These are phyloP conservation scores for Baccha elongata DNA, from an alignment of 2,888 invertebrate genomes.

Conservation along the genomic window DNA sequence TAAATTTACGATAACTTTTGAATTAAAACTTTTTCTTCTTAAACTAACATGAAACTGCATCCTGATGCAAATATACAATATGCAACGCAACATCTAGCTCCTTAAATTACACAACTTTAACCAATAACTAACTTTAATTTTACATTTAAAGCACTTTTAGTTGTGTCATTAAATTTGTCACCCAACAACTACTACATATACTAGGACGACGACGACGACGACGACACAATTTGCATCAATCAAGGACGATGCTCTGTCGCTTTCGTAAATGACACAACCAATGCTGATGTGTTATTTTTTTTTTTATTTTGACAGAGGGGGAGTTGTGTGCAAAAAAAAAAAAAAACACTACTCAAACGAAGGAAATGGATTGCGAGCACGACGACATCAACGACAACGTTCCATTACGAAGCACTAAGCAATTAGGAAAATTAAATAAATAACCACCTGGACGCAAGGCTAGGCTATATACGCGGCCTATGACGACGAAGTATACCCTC, in stretches of 20 bases:
- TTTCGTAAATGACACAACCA: constrained; percentile 42
- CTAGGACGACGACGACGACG: constrained; percentile 21
- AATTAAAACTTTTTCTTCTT: constrained; percentile 30
- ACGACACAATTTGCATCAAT: constrained; percentile 65
- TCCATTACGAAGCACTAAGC: constrained; percentile 37
- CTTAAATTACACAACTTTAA: constrained; percentile 66
- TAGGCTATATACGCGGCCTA: background rate
- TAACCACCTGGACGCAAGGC: constrained; percentile 66
- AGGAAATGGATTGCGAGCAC: constrained; percentile 32
- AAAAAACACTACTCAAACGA: background rate
- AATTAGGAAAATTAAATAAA: constrained; percentile 70
- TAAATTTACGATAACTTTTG: constrained; percentile 34
- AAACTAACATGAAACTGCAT: background rate
- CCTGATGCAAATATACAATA: constrained; percentile 8
- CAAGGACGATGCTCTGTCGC: constrained; percentile 49
- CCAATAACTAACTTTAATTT: constrained; percentile 70
- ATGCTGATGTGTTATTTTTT: constrained; percentile 49
- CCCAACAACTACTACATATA: constrained; percentile 15
- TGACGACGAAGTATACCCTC: constrained; percentile 13
- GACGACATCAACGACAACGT: constrained; percentile 13
- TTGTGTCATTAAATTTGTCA: constrained; percentile 71
- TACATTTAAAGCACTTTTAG: constrained; percentile 69
- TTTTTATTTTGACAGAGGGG: background rate
- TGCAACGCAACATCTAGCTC: background rate
- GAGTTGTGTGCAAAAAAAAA: background rate